Evolutionary conservation across 2,888 invertebrate genomes (phyloP).

Genomic region (Caradrina clavipalpis): DNA sequence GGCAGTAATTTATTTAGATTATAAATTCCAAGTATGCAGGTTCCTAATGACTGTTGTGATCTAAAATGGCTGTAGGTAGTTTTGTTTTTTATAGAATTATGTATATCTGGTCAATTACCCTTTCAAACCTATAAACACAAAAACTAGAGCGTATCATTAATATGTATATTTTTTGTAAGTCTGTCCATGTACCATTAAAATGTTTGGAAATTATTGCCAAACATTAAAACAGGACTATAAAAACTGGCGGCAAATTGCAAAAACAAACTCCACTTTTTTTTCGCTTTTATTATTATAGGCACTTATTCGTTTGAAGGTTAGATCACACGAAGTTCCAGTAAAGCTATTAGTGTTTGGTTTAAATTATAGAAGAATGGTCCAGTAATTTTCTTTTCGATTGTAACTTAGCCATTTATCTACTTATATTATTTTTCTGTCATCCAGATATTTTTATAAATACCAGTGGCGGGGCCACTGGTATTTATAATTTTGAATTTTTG

Average conservation of each 20-base stretch:
- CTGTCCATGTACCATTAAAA: slow-evolving; percentile 45
- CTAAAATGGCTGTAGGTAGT: background rate
- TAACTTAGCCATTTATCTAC: no score
- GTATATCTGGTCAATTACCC: slow-evolving; percentile 15
- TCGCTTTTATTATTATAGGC: slow-evolving; percentile 70
- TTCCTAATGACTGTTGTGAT: background rate
- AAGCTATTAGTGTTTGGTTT: slow-evolving; percentile 63
- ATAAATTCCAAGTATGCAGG: slow-evolving; percentile 1
- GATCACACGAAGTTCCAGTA: slow-evolving; percentile 66
- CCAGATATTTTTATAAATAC: no score
- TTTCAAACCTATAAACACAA: background rate
- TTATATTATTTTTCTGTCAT: no score
- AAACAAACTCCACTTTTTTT: slow-evolving; percentile 68
- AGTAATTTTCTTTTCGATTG: background rate
- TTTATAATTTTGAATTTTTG: no score
- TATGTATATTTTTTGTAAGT: slow-evolving; percentile 36
- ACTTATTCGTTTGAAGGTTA: slow-evolving; percentile 69
- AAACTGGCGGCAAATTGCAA: slow-evolving; percentile 67
- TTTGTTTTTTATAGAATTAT: background rate
- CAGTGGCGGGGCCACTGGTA: no score
- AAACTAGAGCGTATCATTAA: slow-evolving; percentile 20
- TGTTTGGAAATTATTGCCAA: slow-evolving; percentile 58
- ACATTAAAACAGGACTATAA: slow-evolving; percentile 66
- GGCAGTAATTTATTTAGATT: slow-evolving; percentile 25
- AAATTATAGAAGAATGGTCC: slow-evolving; percentile 41